Evolutionary conservation across 2,888 invertebrate genomes (phyloP).

Genomic region (Synergus itoensis): DNA sequence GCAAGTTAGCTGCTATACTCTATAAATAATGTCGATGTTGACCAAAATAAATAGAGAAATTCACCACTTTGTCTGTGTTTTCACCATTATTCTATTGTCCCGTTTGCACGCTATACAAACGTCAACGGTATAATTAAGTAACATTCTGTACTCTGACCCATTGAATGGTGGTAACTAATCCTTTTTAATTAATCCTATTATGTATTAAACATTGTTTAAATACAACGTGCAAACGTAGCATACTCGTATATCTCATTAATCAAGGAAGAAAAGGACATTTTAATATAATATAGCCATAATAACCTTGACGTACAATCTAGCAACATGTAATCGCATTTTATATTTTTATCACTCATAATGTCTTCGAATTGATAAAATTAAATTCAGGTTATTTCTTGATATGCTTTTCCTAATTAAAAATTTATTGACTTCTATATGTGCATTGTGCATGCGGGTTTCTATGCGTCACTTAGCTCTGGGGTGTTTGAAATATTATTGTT

Average conservation of each 20-base stretch:
- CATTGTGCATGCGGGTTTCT: too few relatives aligned
- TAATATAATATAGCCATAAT: not conserved
- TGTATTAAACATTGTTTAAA: not conserved
- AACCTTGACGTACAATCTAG: not conserved
- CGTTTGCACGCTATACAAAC: not conserved
- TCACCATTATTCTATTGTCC: not conserved
- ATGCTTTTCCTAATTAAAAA: not conserved
- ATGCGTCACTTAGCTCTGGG: not conserved
- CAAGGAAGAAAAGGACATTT: constrained; percentile 2
- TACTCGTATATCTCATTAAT: not conserved
- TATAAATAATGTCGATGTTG: not conserved
- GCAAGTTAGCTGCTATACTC: not conserved
- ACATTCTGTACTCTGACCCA: not conserved
- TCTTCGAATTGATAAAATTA: not conserved
- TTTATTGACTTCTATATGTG: not conserved
- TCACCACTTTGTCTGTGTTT: not conserved
- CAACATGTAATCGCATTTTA: not conserved
- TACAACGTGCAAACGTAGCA: constrained; percentile 3
- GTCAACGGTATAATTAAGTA: not conserved
- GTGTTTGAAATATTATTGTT: constrained; percentile 10
- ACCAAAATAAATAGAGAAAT: not conserved
- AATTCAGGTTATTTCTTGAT: not conserved
- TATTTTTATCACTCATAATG: not conserved
- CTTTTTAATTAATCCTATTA: not conserved
- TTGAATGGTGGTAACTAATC: not conserved